Evolutionary conservation across 2,888 invertebrate species (phyloP).

Genomic region (Strigamia crassipes): DNA sequence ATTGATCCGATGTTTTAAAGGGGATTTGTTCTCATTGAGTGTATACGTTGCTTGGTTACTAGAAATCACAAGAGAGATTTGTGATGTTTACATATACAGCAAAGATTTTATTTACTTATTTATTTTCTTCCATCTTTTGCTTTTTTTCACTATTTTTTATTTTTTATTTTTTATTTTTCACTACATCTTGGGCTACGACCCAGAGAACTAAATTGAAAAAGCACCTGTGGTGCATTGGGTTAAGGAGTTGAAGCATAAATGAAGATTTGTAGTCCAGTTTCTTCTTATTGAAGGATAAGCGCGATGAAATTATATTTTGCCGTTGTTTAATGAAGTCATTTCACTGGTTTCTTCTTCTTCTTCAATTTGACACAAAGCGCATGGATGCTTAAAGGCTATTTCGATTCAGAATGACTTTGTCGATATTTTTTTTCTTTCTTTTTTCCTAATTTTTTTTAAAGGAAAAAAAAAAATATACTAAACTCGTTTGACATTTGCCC

Average conservation of each 20-base stretch:
- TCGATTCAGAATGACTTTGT: conserved; percentile 14
- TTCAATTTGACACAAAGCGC: conserved; percentile 1
- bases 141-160: neutral
- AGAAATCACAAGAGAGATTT: neutral
- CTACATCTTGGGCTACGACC: neutral
- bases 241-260: conserved; percentile 1
- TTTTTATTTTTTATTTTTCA: neutral
- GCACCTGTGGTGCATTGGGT: conserved; percentile 20
- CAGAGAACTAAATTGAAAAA: neutral
- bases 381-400: conserved; percentile 24
- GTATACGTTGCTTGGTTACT: conserved; percentile 15
- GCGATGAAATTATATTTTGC: conserved; percentile 23
- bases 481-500: conserved; percentile 5
- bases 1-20: conserved; percentile 20
- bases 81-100: neutral
- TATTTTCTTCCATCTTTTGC: neutral
- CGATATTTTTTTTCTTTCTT: neutral
- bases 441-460: neutral
- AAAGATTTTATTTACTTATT: neutral
- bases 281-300: conserved; percentile 35
- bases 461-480: neutral
- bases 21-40: neutral
- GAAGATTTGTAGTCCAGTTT: conserved; percentile 13
- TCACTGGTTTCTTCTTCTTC: conserved; percentile 20
- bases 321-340: conserved; percentile 22